phyloP scores from a whole-genome alignment of 2,888 invertebrate species.

The Minunthozetes semirufus region DNA sequence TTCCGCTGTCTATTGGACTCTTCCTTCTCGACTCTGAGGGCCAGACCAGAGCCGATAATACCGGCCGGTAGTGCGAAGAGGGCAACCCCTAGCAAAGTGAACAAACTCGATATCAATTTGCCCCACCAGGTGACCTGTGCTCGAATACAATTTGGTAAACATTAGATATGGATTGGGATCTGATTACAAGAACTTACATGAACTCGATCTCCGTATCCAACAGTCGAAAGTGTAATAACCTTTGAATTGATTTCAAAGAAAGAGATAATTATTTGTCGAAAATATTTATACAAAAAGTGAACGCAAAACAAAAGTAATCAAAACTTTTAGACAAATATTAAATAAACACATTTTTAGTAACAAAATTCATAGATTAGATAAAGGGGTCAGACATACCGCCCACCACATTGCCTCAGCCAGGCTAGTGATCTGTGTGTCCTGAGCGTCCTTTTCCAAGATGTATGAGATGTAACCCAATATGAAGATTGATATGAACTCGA shows the following conservation, averaged over 20 bases:
- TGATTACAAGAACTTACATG: neutral
- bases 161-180: too few species aligned
- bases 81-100: constrained; percentile 10
- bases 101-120: constrained; percentile 9
- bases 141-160: too few species aligned
- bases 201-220: constrained; percentile 33
- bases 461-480: constrained; percentile 22
- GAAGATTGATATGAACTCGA: constrained; percentile 5
- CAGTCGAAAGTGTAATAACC: constrained; percentile 32
- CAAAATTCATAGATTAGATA: neutral
- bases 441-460: constrained; percentile 9
- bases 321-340: too few species aligned
- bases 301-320: too few species aligned
- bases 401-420: constrained; percentile 2
- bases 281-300: too few species aligned
- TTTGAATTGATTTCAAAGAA: neutral
- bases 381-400: neutral
- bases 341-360: too few species aligned
- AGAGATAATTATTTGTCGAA: neutral
- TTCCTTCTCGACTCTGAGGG: constrained; percentile 25
- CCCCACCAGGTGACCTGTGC: constrained; percentile 28
- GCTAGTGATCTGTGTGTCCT: neutral
- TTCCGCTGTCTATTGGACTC: neutral
- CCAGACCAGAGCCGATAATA: constrained; percentile 30
- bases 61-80: constrained; percentile 32